Conservation (phyloP, 2,888 invertebrate genomes). For the Eugnorisma glareosa region DNA sequence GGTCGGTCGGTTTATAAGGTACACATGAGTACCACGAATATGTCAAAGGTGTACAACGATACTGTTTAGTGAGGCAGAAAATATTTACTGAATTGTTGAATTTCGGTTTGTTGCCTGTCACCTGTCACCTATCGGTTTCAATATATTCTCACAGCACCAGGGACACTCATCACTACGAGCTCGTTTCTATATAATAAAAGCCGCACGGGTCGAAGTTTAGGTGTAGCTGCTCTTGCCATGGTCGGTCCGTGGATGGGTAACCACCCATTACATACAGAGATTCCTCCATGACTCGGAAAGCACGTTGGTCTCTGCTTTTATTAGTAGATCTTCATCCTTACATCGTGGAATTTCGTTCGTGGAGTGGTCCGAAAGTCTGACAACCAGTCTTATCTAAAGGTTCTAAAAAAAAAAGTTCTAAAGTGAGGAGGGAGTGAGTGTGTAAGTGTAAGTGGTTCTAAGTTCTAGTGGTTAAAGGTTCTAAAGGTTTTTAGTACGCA, state of each 20-base stretch:
- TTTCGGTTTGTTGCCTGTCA: background rate
- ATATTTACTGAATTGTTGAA: background rate
- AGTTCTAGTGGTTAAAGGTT: too few species aligned
- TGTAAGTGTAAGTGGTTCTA: too few species aligned
- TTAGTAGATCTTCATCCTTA: too few species aligned
- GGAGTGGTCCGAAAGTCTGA: too few species aligned
- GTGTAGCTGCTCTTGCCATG: rapidly evolving
- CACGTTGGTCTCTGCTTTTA: too few species aligned
- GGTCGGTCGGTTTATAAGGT: background rate
- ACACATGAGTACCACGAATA: background rate
- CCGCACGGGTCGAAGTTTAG: background rate
- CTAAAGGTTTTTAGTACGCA: too few species aligned
- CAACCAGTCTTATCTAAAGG: background rate
- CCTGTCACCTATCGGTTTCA: background rate
- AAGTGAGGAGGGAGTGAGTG: too few species aligned
- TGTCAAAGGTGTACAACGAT: background rate
- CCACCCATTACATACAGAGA: too few species aligned
- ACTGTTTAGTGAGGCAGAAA: background rate
- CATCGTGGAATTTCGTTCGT: too few species aligned
- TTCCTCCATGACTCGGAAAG: too few species aligned
- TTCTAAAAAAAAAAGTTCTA: too few species aligned
- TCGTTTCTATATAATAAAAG: background rate
- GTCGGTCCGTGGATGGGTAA: background rate
- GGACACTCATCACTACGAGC: background rate
- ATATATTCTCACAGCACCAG: background rate